Evolutionary conservation across 2,888 invertebrate species (phyloP).

Genomic region (Callosobruchus maculatus): DNA sequence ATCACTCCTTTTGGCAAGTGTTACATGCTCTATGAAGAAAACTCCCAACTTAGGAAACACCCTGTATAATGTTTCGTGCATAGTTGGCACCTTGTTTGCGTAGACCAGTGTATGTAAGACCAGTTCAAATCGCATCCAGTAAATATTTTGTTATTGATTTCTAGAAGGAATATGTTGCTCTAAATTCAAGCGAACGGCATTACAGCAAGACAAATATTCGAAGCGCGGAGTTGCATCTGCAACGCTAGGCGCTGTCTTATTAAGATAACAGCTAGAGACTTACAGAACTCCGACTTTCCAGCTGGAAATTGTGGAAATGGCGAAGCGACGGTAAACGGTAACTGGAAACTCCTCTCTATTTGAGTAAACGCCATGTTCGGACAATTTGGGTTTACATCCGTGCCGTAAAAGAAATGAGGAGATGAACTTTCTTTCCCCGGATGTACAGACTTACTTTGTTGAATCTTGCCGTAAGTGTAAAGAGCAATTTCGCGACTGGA

Average conservation of each 20-base stretch:
- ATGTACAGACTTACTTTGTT: neutral
- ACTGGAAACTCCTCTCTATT: neutral
- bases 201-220: neutral
- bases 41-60: too few species aligned
- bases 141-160: neutral
- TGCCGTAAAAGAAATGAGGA: neutral
- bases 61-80: too few species aligned
- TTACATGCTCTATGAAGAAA: too few species aligned
- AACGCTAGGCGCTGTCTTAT: neutral
- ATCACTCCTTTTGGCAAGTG: too few species aligned
- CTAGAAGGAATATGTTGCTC: neutral
- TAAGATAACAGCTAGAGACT: neutral
- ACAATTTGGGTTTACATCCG: neutral
- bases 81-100: too few species aligned
- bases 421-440: neutral
- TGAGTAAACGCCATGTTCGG: neutral
- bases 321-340: neutral
- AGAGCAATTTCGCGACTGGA: neutral
- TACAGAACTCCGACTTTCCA: neutral
- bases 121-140: neutral
- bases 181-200: neutral
- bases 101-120: too few species aligned
- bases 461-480: neutral
- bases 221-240: neutral
- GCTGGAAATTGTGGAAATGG: neutral